Evolutionary conservation across 2,888 invertebrate genomes (phyloP).

Genomic region (Drosophila silvestris): DNA sequence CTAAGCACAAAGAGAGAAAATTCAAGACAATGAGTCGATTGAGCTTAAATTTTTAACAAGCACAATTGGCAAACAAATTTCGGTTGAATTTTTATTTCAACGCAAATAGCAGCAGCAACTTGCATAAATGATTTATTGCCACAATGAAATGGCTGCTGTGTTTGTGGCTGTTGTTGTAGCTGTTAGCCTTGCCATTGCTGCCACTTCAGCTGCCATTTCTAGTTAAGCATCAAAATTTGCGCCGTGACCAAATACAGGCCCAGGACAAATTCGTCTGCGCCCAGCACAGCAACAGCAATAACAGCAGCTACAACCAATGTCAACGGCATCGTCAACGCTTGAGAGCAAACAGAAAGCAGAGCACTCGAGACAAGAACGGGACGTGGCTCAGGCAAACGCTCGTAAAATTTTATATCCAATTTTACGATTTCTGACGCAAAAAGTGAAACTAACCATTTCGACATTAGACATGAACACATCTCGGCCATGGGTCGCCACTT

Average conservation of each 20-base stretch:
- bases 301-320: conserved; percentile 53
- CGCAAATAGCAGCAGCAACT: conserved; percentile 68
- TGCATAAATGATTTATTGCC: conserved; percentile 80
- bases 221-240: conserved; percentile 79
- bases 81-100: conserved; percentile 61
- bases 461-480: conserved; percentile 82
- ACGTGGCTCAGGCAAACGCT: conserved; percentile 64
- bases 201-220: conserved; percentile 77
- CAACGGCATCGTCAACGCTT: conserved; percentile 46
- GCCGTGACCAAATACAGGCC: conserved; percentile 77
- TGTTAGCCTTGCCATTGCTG: conserved; percentile 35
- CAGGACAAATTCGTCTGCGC: conserved; percentile 69
- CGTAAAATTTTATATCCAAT: conserved; percentile 82
- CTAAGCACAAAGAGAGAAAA: conserved; percentile 16
- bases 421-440: conserved; percentile 82
- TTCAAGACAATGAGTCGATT: conserved; percentile 28
- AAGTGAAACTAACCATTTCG: conserved; percentile 81
- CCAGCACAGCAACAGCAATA: conserved; percentile 39
- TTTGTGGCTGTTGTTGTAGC: conserved; percentile 33
- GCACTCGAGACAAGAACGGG: conserved; percentile 50
- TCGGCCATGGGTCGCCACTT: conserved; percentile 45
- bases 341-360: conserved; percentile 68
- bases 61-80: conserved; percentile 75
- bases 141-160: conserved; percentile 38
- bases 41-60: conserved; percentile 74